These are phyloP conservation scores for Prosapia bicincta DNA, from an alignment of 2,888 invertebrate genomes.

Conservation along the genomic window DNA sequence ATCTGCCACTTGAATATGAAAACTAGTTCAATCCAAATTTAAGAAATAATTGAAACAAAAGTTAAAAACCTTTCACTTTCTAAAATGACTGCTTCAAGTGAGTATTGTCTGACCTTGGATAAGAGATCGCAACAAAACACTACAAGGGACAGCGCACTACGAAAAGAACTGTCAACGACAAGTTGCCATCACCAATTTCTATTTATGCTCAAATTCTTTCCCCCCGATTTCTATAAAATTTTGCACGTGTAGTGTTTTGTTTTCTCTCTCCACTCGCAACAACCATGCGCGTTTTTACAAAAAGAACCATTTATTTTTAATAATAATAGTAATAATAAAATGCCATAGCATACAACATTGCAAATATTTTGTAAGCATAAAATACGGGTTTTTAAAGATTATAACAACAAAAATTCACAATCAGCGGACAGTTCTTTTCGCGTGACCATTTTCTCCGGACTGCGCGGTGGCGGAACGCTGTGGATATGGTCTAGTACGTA, in stretches of 20 bases:
- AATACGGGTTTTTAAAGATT: neutral
- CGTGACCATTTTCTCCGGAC: neutral
- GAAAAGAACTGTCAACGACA: conserved; percentile 22
- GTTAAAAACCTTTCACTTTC: neutral
- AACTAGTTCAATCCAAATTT: neutral
- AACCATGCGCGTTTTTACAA: neutral
- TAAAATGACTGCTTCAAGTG: conserved; percentile 2
- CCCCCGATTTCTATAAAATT: neutral
- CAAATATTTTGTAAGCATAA: neutral
- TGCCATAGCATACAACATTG: neutral
- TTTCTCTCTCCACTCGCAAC: neutral
- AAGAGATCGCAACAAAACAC: conserved; percentile 2
- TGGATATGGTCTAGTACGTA: conserved; percentile 56
- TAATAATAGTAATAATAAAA: neutral
- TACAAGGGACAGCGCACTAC: conserved; percentile 5
- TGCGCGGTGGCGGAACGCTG: neutral
- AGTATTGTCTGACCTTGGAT: conserved; percentile 19
- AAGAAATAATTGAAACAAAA: neutral
- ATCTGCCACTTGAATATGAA: neutral
- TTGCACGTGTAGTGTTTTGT: conserved; percentile 20
- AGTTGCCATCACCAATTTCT: neutral
- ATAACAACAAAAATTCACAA: neutral
- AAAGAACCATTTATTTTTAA: neutral
- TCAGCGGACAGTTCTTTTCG: conserved; percentile 21
- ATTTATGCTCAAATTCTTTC: too few species aligned